phyloP scores from a whole-genome alignment of 2,113 vertebrate species.

The Varanus komodoensis region DNA sequence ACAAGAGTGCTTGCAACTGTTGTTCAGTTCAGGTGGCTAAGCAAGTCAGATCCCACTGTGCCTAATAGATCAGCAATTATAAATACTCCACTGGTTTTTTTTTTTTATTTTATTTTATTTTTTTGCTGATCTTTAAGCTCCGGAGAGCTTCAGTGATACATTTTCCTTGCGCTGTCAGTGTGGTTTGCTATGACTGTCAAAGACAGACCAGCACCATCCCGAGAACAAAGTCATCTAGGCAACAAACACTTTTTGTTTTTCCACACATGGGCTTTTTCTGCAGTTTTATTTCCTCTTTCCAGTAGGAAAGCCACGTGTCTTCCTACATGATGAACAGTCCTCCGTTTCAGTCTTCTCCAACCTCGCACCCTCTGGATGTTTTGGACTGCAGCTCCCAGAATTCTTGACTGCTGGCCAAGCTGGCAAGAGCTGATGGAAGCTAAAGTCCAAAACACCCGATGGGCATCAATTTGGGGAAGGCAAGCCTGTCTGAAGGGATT shows the following conservation, averaged over 20 bases:
- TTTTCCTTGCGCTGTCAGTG: neutral
- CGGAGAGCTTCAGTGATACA: neutral
- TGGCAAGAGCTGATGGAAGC: too few species aligned
- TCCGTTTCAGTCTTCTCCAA: neutral
- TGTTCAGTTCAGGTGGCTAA: neutral
- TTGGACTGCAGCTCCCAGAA: too few species aligned
- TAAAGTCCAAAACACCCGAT: too few species aligned
- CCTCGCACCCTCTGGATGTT: too few species aligned
- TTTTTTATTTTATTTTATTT: too few species aligned
- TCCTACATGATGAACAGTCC: neutral
- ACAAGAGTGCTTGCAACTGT: neutral
- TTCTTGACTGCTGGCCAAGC: too few species aligned
- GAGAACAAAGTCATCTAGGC: neutral
- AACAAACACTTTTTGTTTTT: neutral
- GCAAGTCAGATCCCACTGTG: neutral
- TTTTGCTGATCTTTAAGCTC: slow-evolving; percentile 21
- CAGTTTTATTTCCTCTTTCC: neutral
- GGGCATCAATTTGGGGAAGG: too few species aligned
- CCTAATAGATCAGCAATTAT: neutral
- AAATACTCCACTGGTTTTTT: slow-evolving; percentile 1
- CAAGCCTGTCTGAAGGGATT: too few species aligned
- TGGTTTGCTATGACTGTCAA: neutral
- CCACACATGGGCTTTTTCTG: neutral
- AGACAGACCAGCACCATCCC: neutral
- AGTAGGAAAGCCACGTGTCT: neutral